Evolutionary conservation across 2,797 vertebrate species (phyloP), one percentile per base, ranked within the genome.

Genomic region (Siniperca undulata): DNA sequence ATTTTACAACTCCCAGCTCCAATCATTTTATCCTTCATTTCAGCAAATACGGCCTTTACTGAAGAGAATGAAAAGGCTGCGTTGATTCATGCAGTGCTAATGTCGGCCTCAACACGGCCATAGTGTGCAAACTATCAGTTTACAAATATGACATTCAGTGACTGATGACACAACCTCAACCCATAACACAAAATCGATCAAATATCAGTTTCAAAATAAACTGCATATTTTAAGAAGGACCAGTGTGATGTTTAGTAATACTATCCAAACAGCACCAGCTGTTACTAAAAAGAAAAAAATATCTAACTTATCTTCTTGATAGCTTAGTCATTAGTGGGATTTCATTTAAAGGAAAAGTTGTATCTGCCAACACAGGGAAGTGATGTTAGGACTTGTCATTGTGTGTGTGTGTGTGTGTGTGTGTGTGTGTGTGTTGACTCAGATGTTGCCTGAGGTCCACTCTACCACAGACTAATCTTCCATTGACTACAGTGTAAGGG

Each of bases 401-500:
- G 44, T 68, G 17, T 22, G 46, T 66, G 40, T 69, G 30, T 40
- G 19, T 30, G 27, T 53, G 46, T 78, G 22, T 70, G 44, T 64
- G 38, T 42, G 42, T 65, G 60, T 74, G 48, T 66, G 40, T 69
- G 30, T 40, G 19, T 30, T 72, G 34, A 73, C 38, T 80, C 74
- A 76, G 53, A 55, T 74, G 72, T 78, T 83, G 84, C 76, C 72
- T 22, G 30, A 78, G 80, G 70, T 81, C 77, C 27, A 55, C 46
- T 60, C 64, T 64, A 55, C 60, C 48, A 27, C 80, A 27, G 42
- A 50, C 79, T 62, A 75, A 92, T 89, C 84, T 86, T 76, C 73
- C 79, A 82, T 86, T 89, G 86, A 89, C 81, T 86, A 13, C 17
- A 74, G 55, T 52, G 71, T 83, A 52, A 83, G 72, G 52, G 40